Base-by-base conservation (phyloP, 30 jellyfish, hydroid and myxozoan genomes). In the Cassiopea andromeda region DNA sequence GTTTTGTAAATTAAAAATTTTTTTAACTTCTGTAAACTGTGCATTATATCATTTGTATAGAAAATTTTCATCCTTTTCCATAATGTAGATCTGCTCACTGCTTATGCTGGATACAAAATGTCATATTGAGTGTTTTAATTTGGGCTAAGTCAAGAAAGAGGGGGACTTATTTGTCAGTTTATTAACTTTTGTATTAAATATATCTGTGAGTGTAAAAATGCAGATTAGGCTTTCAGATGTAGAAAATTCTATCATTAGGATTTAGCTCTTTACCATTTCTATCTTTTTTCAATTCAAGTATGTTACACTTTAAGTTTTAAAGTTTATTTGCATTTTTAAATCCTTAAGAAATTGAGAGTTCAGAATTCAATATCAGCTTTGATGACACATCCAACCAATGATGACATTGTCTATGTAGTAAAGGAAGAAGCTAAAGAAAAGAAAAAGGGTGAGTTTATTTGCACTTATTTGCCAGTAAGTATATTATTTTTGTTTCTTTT, bases 381-480 rank as follows among this genome's bases (percentile, higher is more conserved):
- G 79, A 17, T 83, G 7, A 70, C 27, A 16, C 92, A 85, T 59
- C 92, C 92, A 70, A 50, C 6, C 1, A 46, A 82, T 64, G 90
- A 82, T 82, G 90, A 82, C 69, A 43, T 82, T 17, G 48, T 82
- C 15, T 82, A 38, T 67, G 81, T 82, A 7, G 27, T 75, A 14
- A 82, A 69, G 61, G 48, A 82, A 48, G 80, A 2, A 15, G 13
- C 15, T 0, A 60, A 50, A 17, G 46, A 80, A 13, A 57, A 18
- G 46, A 44, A 44, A 27, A 80, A 14, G 60, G 78, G 78, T 66
- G 2, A 80, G 75, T 50, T 27, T 1, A 27, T 70, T 9, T 6
- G 16, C 16, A 7, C 48, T 14, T 14, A 9, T 6, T 69, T 69
- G 6, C 15, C 47, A 6, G 15, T 18, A 7, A 69, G 6, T 6